phyloP scores from a whole-genome alignment of 64 coral and sea anemone species.

The Hydrozoanthus tunicans region DNA sequence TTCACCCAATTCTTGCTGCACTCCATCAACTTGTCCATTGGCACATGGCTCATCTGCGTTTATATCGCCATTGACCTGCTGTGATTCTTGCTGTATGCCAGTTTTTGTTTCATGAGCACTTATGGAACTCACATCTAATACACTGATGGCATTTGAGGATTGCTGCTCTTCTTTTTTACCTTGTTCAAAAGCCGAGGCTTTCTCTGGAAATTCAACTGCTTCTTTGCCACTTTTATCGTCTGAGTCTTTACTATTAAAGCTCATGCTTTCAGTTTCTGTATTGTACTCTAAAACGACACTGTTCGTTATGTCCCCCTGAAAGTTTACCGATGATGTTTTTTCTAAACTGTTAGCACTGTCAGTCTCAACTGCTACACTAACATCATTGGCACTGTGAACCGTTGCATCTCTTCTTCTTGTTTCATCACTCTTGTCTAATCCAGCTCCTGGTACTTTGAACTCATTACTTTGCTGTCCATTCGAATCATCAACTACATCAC shows the following conservation, averaged over 20 bases:
- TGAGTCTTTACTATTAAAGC: not conserved
- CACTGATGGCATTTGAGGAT: no score
- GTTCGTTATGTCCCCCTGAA: no score
- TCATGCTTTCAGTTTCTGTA: not conserved
- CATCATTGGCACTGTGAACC: not conserved
- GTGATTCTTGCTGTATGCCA: not conserved
- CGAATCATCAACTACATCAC: not conserved
- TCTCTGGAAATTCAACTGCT: not conserved
- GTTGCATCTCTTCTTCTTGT: not conserved
- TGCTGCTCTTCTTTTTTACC: not conserved
- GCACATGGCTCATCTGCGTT: not conserved
- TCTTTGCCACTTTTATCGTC: not conserved
- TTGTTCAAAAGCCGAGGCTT: not conserved
- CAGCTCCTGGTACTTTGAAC: no score
- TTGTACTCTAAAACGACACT: not conserved
- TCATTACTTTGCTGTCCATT: no score
- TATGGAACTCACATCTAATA: not conserved
- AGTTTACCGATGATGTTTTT: not conserved
- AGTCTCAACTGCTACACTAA: not conserved
- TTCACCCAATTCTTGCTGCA: not conserved
- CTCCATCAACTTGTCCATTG: not conserved
- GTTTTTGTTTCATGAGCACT: not conserved
- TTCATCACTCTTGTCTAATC: not conserved
- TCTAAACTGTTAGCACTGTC: not conserved
- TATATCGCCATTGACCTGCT: not conserved